These are phyloP conservation scores for Drosophila prolongata DNA, from an alignment of 2,888 invertebrate genomes.

Conservation along the genomic window DNA sequence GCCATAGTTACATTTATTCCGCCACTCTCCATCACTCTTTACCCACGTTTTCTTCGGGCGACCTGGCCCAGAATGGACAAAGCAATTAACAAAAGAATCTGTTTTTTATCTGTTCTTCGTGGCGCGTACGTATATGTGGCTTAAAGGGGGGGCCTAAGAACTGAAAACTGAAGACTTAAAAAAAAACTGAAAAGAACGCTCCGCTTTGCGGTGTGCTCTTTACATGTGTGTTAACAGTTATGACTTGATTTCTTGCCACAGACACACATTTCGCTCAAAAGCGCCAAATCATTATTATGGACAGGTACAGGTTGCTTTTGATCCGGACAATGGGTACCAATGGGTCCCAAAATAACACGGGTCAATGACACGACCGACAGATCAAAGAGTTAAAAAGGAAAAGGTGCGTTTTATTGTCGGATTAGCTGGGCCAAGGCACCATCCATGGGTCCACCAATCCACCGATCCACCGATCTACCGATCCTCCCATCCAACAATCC, in stretches of 20 bases:
- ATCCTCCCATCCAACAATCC: background rate
- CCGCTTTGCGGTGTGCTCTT: constrained; percentile 36
- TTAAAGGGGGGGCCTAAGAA: background rate
- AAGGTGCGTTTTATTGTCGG: constrained; percentile 19
- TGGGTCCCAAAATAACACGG: constrained; percentile 32
- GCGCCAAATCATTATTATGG: constrained; percentile 67
- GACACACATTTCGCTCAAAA: constrained; percentile 47
- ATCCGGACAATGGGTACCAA: constrained; percentile 36
- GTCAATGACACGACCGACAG: constrained; percentile 31
- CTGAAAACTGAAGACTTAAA: constrained; percentile 15
- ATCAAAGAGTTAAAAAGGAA: background rate
- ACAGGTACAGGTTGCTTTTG: constrained; percentile 49
- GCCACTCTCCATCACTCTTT: constrained; percentile 32
- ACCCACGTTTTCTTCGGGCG: constrained; percentile 30
- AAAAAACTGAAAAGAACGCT: constrained; percentile 35
- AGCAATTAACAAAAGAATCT: constrained; percentile 48
- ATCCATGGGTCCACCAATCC: too few species aligned
- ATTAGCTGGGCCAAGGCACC: constrained; percentile 24
- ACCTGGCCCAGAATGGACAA: constrained; percentile 22
- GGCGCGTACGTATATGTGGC: background rate
- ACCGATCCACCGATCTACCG: constrained; percentile 15
- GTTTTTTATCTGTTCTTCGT: constrained; percentile 35
- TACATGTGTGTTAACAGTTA: constrained; percentile 60
- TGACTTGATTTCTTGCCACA: constrained; percentile 65
- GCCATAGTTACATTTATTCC: constrained; percentile 42